Evolutionary conservation across 2,797 vertebrate genomes (phyloP).

Genomic region (Sebastes vulpes): DNA sequence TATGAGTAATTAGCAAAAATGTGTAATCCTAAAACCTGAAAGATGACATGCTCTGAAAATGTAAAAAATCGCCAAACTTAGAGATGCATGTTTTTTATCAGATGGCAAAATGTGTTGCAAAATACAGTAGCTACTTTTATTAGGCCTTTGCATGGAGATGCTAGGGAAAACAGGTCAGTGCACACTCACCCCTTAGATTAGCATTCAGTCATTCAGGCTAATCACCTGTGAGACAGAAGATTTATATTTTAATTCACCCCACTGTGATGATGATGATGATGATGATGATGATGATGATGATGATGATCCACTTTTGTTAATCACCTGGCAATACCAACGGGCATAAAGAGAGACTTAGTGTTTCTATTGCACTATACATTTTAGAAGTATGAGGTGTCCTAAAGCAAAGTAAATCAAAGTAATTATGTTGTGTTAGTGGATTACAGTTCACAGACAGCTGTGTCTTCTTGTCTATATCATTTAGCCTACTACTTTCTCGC

Average conservation of each 20-base stretch:
- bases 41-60: background rate
- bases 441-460: background rate
- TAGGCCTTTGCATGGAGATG: background rate
- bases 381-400: background rate
- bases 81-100: background rate
- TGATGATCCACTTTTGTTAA: background rate
- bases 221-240: conserved; percentile 11
- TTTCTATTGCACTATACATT: background rate
- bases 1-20: background rate
- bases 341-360: background rate
- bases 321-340: background rate
- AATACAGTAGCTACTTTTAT: background rate
- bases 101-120: background rate
- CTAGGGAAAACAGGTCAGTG: background rate
- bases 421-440: conserved; percentile 23
- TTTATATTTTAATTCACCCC: background rate
- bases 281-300: background rate
- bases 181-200: conserved; percentile 9
- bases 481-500: background rate
- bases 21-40: background rate
- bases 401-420: conserved; percentile 18
- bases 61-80: background rate
- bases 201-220: conserved; percentile 5
- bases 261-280: background rate
- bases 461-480: background rate